A percentile compares a stretch with the other conserved stretches of the same genome.
phyloP scores from a whole-genome alignment of 1,140 invertebrate genomes.

The Drosophila santomea region DNA sequence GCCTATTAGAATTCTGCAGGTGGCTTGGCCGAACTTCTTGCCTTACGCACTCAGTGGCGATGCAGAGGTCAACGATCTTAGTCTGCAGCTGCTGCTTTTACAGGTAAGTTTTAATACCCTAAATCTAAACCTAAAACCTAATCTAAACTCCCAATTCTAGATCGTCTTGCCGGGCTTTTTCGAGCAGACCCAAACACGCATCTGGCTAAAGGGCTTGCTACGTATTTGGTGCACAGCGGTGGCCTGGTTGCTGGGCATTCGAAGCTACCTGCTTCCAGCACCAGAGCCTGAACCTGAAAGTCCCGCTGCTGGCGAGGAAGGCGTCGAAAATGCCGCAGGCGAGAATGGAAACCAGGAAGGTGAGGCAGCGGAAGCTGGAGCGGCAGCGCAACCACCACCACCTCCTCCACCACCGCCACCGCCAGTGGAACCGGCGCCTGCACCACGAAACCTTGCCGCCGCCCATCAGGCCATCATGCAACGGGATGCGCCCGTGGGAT shows the following conservation, averaged over 20 bases:
- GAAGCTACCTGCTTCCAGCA: constrained; percentile 94
- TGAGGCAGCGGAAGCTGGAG: constrained; percentile 5
- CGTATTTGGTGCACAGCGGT: constrained; percentile 95
- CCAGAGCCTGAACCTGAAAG: constrained; percentile 56
- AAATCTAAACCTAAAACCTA: no score
- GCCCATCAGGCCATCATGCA: constrained; percentile 92
- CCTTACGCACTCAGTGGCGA: constrained; percentile 95
- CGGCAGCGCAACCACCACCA: constrained; percentile 54
- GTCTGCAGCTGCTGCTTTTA: constrained; percentile 96
- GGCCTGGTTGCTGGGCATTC: constrained; percentile 93
- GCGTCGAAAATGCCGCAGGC: constrained; percentile 25
- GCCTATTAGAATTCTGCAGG: constrained; percentile 95
- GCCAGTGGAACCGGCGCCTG: constrained; percentile 73
- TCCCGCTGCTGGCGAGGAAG: constrained; percentile 76
- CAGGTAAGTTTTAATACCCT: constrained; percentile 86
- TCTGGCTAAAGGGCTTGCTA: constrained; percentile 95
- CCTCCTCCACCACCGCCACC: constrained; percentile 73
- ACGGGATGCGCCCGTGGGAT: constrained; percentile 91
- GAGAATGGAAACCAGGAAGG: constrained; percentile 15
- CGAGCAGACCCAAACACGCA: constrained; percentile 97
- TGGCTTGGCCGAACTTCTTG: constrained; percentile 93
- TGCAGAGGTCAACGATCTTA: constrained; percentile 96
- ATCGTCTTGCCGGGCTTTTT: constrained; percentile 97
- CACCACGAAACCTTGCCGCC: constrained; percentile 88
- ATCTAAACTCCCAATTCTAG: constrained; percentile 70